Base-by-base conservation (phyloP, 2,797 vertebrate genomes). In the Prunella strophiata region DNA sequence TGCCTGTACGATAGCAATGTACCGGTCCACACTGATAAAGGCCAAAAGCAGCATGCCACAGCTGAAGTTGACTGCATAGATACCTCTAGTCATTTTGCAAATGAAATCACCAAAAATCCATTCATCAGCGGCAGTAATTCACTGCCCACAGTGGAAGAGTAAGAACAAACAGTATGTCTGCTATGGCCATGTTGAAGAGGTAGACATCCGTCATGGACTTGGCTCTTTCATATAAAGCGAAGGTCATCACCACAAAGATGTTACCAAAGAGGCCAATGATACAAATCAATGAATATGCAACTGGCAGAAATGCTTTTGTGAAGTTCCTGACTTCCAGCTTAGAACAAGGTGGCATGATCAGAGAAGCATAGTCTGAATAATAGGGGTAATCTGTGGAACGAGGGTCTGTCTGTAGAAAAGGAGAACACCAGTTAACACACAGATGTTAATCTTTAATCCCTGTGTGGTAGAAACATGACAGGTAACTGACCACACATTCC, bases 151-250 rank as follows among this genome's bases (percentile, higher is more conserved):
- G 98, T 0, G 99, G 99, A 48, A 99, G 98, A 2, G 98, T 98
- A 25, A 98, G 96, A n/a, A 98, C 98, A 8, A 99, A 99, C 3
- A 99, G 92, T 55, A 99, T 97, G 96, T 99, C 99, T 0, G 98
- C 98, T 5, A 99, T 82, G 67, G 99, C 99, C 91, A 99, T 98
- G 70, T 99, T 99, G 52, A 99, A 94, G 76, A 99, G 98, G 89
- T 98, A 99, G 4, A 99, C 95, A 11, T 99, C 99, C 0, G 99
- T 99, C 98, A 99, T 99, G 43, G 99, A 99, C 91, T 98, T 98
- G 81, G 98, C 79, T 88, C 96, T 98, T 97, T 98, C 99, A n/a
- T 99, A 99, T 32, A 97, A 98, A 50, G 98, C 97, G 11, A 99
- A 99, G 67, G 99, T 99, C 65, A 98, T 29, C 84, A 99, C 98